phyloP scores from a whole-genome alignment of 2,113 vertebrate genomes.

The Scomber japonicus region DNA sequence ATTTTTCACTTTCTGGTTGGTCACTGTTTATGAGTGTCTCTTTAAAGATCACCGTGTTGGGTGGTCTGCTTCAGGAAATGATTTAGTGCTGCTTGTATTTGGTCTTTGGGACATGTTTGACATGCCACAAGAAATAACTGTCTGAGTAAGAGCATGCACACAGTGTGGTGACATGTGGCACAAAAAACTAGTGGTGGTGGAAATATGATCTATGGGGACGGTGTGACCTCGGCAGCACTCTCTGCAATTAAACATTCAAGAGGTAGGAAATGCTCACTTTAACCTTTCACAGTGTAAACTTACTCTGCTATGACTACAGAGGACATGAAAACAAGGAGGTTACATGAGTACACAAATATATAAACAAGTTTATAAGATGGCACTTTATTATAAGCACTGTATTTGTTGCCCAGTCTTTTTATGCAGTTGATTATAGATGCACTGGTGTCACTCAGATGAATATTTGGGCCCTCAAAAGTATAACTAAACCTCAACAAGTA shows the following conservation, averaged over 20 bases:
- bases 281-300: conserved; percentile 70
- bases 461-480: conserved; percentile 11
- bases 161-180: conserved; percentile 38
- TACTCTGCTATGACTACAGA: conserved; percentile 72
- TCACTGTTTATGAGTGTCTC: conserved; percentile 29
- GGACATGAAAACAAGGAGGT: conserved; percentile 53
- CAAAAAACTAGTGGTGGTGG: conserved; percentile 44
- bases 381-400: conserved; percentile 30
- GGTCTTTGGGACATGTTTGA: conserved; percentile 19
- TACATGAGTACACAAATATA: conserved; percentile 32
- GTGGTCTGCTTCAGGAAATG: conserved; percentile 65
- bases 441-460: neutral
- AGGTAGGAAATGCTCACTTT: conserved; percentile 62
- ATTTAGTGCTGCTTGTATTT: conserved; percentile 63
- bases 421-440: conserved; percentile 27
- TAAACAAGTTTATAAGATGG: conserved; percentile 49
- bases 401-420: conserved; percentile 45
- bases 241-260: conserved; percentile 64
- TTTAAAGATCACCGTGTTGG: conserved; percentile 18
- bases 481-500: neutral
- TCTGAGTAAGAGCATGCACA: conserved; percentile 25
- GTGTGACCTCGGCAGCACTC: conserved; percentile 72
- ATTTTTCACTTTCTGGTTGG: conserved; percentile 17
- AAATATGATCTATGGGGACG: conserved; percentile 77
- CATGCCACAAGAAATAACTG: conserved; percentile 54